A percentile compares a stretch with the other conserved stretches of the same genome.
Conservation (phyloP, 2,888 invertebrate species). For the Lepidocyrtinus sp. region DNA sequence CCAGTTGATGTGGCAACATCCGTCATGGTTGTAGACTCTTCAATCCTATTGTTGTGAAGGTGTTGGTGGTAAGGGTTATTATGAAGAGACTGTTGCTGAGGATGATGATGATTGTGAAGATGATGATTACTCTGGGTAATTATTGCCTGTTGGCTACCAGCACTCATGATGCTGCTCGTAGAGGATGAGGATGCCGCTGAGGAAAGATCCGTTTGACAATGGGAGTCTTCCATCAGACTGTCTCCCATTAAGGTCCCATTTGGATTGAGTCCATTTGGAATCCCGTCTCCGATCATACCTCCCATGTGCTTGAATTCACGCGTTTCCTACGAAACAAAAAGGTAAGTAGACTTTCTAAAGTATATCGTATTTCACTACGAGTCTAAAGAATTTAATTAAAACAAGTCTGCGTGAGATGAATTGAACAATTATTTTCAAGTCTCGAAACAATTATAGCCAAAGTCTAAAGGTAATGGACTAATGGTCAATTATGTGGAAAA, state of each 20-base stretch:
- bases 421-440: no score
- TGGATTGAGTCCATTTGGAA: constrained; percentile 62
- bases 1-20: constrained; percentile 50
- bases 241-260: constrained; percentile 61
- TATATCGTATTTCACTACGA: no score
- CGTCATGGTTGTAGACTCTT: constrained; percentile 37
- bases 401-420: no score
- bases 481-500: no score
- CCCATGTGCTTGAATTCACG: constrained; percentile 48
- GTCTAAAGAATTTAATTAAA: no score
- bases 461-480: no score
- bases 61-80: constrained; percentile 32
- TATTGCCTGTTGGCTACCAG: background rate
- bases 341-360: no score
- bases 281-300: constrained; percentile 36
- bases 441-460: no score
- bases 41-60: constrained; percentile 29
- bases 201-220: constrained; percentile 64
- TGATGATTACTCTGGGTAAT: constrained; percentile 34
- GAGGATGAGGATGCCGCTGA: constrained; percentile 46
- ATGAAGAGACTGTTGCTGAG: constrained; percentile 29
- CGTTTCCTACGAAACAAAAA: constrained; percentile 39
- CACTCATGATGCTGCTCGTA: constrained; percentile 30
- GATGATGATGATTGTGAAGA: constrained; percentile 28
- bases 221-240: constrained; percentile 65